A percentile compares a stretch with the other conserved stretches of the same genome.
Evolutionary conservation across 2,797 vertebrate genomes (phyloP).

Genomic region (Hippoglossus hippoglossus): DNA sequence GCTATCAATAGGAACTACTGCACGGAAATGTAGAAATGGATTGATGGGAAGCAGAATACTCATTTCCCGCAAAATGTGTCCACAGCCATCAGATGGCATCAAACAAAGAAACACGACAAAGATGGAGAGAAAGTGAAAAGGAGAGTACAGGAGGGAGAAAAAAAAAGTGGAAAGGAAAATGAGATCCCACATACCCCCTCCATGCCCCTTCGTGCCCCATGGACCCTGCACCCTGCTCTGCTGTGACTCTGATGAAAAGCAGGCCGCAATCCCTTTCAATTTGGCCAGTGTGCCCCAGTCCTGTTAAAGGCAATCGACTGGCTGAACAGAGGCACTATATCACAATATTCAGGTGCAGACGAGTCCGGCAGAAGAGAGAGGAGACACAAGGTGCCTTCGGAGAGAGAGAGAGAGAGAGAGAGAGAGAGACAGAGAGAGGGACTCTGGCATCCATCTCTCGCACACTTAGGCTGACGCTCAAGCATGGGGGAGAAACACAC

Average conservation of each 20-base stretch:
- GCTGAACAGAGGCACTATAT: conserved; percentile 87
- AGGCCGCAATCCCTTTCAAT: conserved; percentile 86
- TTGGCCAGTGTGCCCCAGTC: conserved; percentile 80
- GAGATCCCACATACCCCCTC: conserved; percentile 33
- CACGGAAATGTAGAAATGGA: conserved; percentile 60
- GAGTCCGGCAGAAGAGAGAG: conserved; percentile 69
- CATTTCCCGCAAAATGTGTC: conserved; percentile 68
- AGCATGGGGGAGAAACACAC: conserved; percentile 47
- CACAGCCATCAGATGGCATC: conserved; percentile 63
- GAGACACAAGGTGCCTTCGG: conserved; percentile 74
- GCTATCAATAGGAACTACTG: conserved; percentile 60
- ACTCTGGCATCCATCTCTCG: conserved; percentile 85
- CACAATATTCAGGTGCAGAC: conserved; percentile 88
- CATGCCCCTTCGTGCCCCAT: conserved; percentile 56
- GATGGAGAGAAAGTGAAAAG: conserved; percentile 9
- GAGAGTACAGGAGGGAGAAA: conserved; percentile 11
- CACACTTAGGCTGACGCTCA: conserved; percentile 66
- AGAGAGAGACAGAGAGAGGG: conserved; percentile 70
- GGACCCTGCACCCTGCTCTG: conserved; percentile 66
- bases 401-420: conserved; percentile 70
- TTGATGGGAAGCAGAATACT: conserved; percentile 63
- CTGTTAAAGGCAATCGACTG: conserved; percentile 87
- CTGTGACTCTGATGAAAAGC: conserved; percentile 85
- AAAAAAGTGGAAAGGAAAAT: conserved; percentile 25
- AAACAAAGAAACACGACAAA: conserved; percentile 57